Evolutionary conservation across 2,797 vertebrate genomes (phyloP).

Genomic region (Heliangelus exortis): DNA sequence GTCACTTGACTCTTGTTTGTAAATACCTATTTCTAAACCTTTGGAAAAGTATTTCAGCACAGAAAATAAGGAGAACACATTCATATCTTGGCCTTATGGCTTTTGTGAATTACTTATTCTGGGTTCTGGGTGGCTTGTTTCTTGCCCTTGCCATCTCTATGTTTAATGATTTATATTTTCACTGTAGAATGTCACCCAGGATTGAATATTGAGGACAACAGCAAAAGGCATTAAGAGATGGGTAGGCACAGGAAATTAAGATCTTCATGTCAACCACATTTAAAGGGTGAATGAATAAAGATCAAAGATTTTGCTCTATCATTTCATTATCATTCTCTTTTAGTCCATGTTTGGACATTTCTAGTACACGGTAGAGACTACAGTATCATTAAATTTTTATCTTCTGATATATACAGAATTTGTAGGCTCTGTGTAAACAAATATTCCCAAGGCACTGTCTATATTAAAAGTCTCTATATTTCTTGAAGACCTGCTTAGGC

Average conservation of each 20-base stretch:
- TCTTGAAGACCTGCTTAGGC: not conserved
- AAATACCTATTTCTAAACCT: constrained; percentile 53
- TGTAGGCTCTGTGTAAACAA: not conserved
- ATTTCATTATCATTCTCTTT: not conserved
- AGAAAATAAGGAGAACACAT: constrained; percentile 18
- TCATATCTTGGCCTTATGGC: constrained; percentile 4
- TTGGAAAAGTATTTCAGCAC: constrained; percentile 14
- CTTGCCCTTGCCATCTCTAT: constrained; percentile 16
- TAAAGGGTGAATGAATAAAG: not conserved
- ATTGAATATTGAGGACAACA: not conserved
- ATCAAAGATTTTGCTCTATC: not conserved
- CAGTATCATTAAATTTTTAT: not conserved
- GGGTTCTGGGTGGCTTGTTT: constrained; percentile 9
- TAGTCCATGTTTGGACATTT: not conserved
- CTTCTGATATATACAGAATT: not conserved
- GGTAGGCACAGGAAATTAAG: not conserved
- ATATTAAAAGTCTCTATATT: constrained; percentile 1
- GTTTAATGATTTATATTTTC: constrained; percentile 36
- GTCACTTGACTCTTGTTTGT: constrained; percentile 52
- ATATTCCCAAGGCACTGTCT: not conserved
- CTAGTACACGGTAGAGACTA: not conserved
- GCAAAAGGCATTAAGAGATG: not conserved
- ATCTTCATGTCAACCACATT: not conserved
- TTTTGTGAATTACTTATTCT: constrained; percentile 48
- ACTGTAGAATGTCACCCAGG: not conserved